A percentile compares a stretch with the other conserved stretches of the same genome.
phyloP scores from a whole-genome alignment of 2,888 invertebrate species.

The Mythimna vitellina region DNA sequence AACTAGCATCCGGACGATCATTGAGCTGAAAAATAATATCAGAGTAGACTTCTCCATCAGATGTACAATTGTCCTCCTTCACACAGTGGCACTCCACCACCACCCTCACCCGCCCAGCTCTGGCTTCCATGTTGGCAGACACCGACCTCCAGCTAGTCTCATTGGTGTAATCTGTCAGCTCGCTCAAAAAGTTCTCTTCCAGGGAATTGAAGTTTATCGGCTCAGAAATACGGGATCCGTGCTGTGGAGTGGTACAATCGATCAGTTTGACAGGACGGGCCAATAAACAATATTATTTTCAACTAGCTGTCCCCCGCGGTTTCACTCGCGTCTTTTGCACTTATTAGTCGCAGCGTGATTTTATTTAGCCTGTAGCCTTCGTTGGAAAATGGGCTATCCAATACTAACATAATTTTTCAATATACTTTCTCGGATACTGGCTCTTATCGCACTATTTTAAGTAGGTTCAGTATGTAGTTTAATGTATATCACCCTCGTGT shows the following conservation, averaged over 20 bases:
- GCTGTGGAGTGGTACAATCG: constrained; percentile 66
- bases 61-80: constrained; percentile 69
- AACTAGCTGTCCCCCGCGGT: too few species aligned
- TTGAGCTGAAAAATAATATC: constrained; percentile 74
- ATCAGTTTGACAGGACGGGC: constrained; percentile 26
- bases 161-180: constrained; percentile 78
- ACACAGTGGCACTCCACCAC: constrained; percentile 75
- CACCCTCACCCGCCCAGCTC: constrained; percentile 75
- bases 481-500: too few species aligned
- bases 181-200: constrained; percentile 80
- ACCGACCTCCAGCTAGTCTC: constrained; percentile 75
- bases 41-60: constrained; percentile 71
- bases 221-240: constrained; percentile 73
- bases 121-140: constrained; percentile 64
- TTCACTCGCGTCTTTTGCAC: too few species aligned
- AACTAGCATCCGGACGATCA: constrained; percentile 65
- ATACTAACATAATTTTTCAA: too few species aligned
- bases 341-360: too few species aligned
- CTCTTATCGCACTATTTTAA: too few species aligned
- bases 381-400: too few species aligned
- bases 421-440: too few species aligned
- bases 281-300: constrained; percentile 19
- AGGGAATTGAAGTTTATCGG: constrained; percentile 75
- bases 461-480: too few species aligned
- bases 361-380: too few species aligned